These are phyloP conservation scores for Procapra przewalskii DNA, from an alignment of 2,113 vertebrate species.

Conservation along the genomic window DNA sequence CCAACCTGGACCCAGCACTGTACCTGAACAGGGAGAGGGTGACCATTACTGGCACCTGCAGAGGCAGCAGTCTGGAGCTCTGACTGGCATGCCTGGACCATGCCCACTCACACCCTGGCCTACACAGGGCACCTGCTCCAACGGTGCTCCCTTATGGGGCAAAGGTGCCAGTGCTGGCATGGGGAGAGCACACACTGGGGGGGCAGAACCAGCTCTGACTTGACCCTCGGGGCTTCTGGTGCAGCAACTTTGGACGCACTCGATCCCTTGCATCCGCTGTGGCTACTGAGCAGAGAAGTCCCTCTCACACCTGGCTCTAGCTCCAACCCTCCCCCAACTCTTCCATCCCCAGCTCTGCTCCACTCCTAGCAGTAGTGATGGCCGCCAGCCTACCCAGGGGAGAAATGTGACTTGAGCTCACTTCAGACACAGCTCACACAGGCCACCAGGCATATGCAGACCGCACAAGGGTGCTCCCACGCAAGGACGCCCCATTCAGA, in stretches of 20 bases:
- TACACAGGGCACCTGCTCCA: background rate
- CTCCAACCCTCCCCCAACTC: background rate
- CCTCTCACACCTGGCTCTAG: background rate
- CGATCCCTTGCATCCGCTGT: background rate
- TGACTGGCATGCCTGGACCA: background rate
- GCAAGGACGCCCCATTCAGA: background rate
- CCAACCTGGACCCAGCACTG: background rate
- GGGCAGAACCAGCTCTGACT: background rate
- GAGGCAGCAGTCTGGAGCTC: background rate
- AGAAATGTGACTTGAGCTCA: background rate
- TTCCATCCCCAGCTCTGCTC: background rate
- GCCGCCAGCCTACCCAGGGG: background rate
- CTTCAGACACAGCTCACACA: background rate
- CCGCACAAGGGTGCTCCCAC: background rate
- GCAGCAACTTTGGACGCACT: background rate
- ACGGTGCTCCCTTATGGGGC: background rate
- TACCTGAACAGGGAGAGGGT: background rate
- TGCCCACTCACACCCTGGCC: background rate
- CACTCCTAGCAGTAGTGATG: background rate
- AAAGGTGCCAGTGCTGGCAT: background rate
- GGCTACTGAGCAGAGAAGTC: background rate
- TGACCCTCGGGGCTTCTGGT: background rate
- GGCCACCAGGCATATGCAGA: background rate
- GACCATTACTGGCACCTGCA: background rate
- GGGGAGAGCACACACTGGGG: background rate